phyloP scores from a whole-genome alignment of 1,140 invertebrate genomes.

The Spodoptera frugiperda region DNA sequence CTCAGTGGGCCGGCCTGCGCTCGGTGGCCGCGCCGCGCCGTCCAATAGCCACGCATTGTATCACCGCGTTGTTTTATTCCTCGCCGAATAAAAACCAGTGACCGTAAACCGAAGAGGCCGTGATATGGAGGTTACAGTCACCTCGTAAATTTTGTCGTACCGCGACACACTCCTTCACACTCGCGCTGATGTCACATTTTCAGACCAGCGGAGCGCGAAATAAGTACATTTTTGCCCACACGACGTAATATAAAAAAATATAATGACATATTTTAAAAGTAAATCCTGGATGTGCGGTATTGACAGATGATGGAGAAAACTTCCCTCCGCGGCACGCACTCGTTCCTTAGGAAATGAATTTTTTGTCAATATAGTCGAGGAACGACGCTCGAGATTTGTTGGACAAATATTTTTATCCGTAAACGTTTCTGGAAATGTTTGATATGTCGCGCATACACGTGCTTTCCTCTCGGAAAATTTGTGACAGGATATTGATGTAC shows the following conservation, averaged over 20 bases:
- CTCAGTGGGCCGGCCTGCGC: neutral
- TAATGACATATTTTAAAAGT: conserved; percentile 82
- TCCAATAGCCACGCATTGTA: conserved; percentile 28
- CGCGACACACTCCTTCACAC: conserved; percentile 69
- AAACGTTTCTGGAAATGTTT: conserved; percentile 47
- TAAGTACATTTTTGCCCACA: conserved; percentile 85
- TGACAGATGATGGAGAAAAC: conserved; percentile 68
- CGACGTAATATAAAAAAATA: conserved; percentile 82
- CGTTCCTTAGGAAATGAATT: conserved; percentile 33
- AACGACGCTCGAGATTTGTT: conserved; percentile 43
- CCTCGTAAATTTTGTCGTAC: conserved; percentile 79
- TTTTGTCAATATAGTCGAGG: conserved; percentile 44
- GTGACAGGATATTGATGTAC: conserved; percentile 43
- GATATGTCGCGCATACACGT: conserved; percentile 38
- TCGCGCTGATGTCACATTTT: conserved; percentile 82
- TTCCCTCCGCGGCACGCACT: conserved; percentile 37
- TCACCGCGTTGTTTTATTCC: conserved; percentile 61
- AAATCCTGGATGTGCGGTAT: conserved; percentile 66
- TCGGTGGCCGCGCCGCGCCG: neutral
- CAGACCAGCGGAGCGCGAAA: conserved; percentile 84
- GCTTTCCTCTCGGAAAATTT: conserved; percentile 36
- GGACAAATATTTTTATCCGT: conserved; percentile 48
- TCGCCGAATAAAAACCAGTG: conserved; percentile 79
- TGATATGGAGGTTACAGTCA: conserved; percentile 74
- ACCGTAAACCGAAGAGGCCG: conserved; percentile 79